Evolutionary conservation across 2,888 invertebrate genomes (phyloP).

Genomic region (Anoncus sp.): DNA sequence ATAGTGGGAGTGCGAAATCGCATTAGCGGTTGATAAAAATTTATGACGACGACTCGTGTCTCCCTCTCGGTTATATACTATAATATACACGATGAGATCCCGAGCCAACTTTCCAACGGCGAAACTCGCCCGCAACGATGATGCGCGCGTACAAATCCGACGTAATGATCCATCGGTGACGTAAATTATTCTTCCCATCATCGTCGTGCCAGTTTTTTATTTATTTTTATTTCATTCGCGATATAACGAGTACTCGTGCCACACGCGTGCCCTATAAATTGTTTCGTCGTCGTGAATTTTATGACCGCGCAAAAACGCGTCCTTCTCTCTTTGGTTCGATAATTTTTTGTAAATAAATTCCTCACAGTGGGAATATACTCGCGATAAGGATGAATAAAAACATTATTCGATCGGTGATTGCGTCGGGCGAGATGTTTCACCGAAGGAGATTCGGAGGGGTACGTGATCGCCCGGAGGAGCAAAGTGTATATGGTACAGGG

Average conservation of each 20-base stretch:
- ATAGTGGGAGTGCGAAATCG: constrained; percentile 36
- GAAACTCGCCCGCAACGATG: constrained; percentile 34
- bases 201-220: constrained; percentile 1
- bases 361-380: too few species aligned
- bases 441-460: neutral
- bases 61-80: constrained; percentile 12
- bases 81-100: constrained; percentile 1
- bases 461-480: constrained; percentile 13
- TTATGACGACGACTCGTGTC: constrained; percentile 39
- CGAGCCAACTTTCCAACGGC: constrained; percentile 52
- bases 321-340: too few species aligned
- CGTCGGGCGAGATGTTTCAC: constrained; percentile 1
- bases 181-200: constrained; percentile 29
- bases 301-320: neutral
- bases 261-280: constrained; percentile 21
- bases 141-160: constrained; percentile 46
- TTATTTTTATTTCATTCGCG: neutral
- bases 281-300: constrained; percentile 4
- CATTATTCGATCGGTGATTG: neutral
- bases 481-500: constrained; percentile 13
- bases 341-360: neutral
- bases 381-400: too few species aligned
- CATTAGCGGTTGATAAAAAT: constrained; percentile 51
- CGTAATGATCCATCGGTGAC: constrained; percentile 49
- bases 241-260: neutral